Conservation (phyloP, 2,888 invertebrate species). For the Candidula unifasciata region DNA sequence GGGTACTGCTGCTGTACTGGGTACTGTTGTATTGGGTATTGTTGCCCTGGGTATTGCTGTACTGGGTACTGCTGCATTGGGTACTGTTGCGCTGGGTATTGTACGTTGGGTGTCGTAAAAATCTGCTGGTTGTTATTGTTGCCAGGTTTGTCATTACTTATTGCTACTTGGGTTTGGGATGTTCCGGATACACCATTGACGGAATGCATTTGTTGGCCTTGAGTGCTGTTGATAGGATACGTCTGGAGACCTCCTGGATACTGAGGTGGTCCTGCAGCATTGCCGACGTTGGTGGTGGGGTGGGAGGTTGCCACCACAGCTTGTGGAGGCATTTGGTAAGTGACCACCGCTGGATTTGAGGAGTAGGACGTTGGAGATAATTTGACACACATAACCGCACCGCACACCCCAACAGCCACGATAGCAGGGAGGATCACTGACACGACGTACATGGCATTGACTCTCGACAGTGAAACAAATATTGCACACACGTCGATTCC, state of each 20-base stretch:
- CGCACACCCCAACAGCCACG: background rate
- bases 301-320: background rate
- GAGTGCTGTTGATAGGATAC: too few species aligned
- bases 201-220: background rate
- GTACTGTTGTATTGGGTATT: background rate
- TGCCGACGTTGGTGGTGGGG: too few species aligned
- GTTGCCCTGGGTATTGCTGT: background rate
- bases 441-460: background rate
- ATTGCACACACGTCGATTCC: background rate
- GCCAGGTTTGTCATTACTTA: background rate
- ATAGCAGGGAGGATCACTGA: background rate
- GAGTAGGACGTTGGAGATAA: background rate
- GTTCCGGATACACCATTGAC: too few species aligned
- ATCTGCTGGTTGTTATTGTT: background rate
- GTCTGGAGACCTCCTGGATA: background rate
- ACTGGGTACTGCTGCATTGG: background rate
- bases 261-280: too few species aligned
- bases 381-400: background rate
- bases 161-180: background rate
- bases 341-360: background rate
- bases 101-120: background rate
- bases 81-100: background rate
- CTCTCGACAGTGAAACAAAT: background rate
- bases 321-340: background rate
- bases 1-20: background rate